Base-by-base conservation (phyloP, 2,797 vertebrate species). In the Microchirus variegatus region DNA sequence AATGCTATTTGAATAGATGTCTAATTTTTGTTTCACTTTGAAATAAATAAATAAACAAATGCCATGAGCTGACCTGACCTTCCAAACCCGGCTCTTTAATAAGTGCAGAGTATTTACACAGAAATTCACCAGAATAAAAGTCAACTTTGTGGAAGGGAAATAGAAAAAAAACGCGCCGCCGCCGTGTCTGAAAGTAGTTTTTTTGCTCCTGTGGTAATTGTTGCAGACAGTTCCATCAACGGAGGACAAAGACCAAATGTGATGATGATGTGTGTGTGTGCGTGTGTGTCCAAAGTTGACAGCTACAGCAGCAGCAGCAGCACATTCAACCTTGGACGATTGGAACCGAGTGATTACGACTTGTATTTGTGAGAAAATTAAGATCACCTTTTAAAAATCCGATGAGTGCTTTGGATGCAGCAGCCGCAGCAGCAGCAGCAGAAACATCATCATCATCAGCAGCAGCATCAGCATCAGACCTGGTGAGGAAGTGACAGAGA, bases 401-500 rank as follows among this genome's bases (percentile, higher is more conserved):
- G 7, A 5, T 6, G 47, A 35, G 52, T n/a, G 48, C 10, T 10
- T 0, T 9, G 26, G 86, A 5, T 1, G 31, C 31, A 31, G 31
- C 31, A 31, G 31, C 31, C 6, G 31, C 4, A 31, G 31, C 3
- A 31, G 31, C 31, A 31, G 3, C 31, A 31, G 1, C 31, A 31
- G 31, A 6, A 31, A 8, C 31, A 31, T 6, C 31, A 31, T 5
- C 31, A 31, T 5, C 31, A 31, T 5, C 31, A 31, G 31, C 5
- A 31, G 31, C 31, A 31, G 31, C 31, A 31, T 5, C 31, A 31
- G 31, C 7, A 8, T 5, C 31, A 31, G 31, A n/a, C 31, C 31
- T 92, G 93, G 91, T 89, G 90, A 80, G 77, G 67, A 51, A 83
- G 92, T 95, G 95, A 95, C 94, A 94, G 93, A 95, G 93, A 91